Percentiles rank a stretch among this genome's conserved stretches.
phyloP scores from a whole-genome alignment of 1,140 invertebrate genomes.

The Gerris buenoi region DNA sequence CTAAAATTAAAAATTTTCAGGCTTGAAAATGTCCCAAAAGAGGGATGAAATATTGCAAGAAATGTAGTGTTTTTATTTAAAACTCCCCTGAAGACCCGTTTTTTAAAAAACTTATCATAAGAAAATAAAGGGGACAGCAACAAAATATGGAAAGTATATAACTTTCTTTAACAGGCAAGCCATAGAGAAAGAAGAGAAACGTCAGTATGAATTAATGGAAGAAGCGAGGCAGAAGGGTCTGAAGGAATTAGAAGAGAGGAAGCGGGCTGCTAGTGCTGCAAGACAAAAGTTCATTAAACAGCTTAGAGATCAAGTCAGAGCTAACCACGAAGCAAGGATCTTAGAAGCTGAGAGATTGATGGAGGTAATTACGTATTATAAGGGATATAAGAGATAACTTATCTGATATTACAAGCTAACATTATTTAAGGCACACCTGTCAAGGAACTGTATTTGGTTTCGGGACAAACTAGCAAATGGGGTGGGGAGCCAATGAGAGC shows the following conservation, averaged over 20 bases:
- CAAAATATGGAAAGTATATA: no score
- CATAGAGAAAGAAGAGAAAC: conserved; percentile 38
- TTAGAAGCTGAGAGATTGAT: conserved; percentile 45
- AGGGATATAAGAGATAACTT: neutral
- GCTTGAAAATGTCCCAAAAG: no score
- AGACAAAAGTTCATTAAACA: conserved; percentile 30
- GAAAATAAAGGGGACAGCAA: no score
- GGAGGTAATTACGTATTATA: conserved; percentile 32
- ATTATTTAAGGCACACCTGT: no score
- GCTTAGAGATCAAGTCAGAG: conserved; percentile 38
- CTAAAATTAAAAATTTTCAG: no score
- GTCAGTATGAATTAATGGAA: conserved; percentile 45
- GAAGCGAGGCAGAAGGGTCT: conserved; percentile 36
- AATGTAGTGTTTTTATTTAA: no score
- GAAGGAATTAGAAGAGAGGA: conserved; percentile 28
- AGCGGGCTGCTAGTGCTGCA: conserved; percentile 24
- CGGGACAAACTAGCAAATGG: no score
- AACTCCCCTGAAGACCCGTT: no score
- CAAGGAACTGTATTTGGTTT: no score
- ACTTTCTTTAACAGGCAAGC: conserved; percentile 28
- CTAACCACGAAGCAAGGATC: conserved; percentile 40
- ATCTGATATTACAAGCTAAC: neutral
- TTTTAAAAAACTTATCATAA: no score
- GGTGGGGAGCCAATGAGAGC: no score
- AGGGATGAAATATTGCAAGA: no score